Conservation (phyloP, 2,797 vertebrate genomes). For the Podarcis siculus region DNA sequence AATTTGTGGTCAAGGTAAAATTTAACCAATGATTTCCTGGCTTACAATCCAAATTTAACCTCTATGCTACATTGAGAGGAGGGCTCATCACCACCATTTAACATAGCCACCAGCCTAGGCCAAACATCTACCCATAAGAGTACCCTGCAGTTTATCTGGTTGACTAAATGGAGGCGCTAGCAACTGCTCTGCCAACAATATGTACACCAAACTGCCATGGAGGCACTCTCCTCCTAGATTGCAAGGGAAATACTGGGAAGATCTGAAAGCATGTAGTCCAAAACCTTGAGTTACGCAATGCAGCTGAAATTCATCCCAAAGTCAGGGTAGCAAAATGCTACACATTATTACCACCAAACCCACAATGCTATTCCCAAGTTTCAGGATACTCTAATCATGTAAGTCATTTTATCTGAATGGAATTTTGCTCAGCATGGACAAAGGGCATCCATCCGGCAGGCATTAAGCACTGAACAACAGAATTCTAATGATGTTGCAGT, state of each 20-base stretch:
- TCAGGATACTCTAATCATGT: background rate
- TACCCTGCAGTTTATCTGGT: background rate
- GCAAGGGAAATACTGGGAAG: background rate
- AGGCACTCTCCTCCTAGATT: background rate
- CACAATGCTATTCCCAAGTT: background rate
- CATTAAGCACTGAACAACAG: background rate
- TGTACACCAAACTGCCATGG: background rate
- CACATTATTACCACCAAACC: background rate
- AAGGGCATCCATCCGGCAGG: background rate
- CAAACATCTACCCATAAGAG: too few relatives aligned
- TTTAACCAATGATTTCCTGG: background rate
- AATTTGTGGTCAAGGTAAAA: background rate
- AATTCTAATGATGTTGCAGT: background rate
- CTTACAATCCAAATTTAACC: background rate
- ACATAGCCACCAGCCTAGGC: too few relatives aligned
- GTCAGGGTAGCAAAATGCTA: background rate
- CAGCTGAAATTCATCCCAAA: background rate
- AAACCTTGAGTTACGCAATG: background rate
- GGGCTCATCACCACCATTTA: too few relatives aligned
- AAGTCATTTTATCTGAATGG: background rate
- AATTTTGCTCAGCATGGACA: background rate
- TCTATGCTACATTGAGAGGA: background rate
- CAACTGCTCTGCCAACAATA: background rate
- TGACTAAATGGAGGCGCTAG: background rate
- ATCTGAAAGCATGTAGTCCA: background rate